Percentiles rank a stretch among this genome's conserved stretches.
phyloP scores from a whole-genome alignment of 2,113 vertebrate genomes.

The Ahaetulla prasina region DNA sequence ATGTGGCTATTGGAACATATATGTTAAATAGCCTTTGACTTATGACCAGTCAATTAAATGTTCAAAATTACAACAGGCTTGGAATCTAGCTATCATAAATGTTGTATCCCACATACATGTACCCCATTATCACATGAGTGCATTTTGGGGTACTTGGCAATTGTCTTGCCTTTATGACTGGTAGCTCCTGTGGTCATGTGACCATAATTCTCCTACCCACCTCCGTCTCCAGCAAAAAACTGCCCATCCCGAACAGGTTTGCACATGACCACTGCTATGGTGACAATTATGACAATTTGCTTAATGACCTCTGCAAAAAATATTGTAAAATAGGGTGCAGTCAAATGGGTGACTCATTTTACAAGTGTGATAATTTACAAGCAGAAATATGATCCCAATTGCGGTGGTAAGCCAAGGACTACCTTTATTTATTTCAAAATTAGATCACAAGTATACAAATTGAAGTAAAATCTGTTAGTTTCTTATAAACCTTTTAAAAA shows the following conservation, averaged over 20 bases:
- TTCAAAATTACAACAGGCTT: background rate
- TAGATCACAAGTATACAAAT: background rate
- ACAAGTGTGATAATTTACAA: background rate
- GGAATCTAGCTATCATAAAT: background rate
- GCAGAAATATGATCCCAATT: background rate
- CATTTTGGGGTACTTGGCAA: background rate
- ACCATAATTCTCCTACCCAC: background rate
- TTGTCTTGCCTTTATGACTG: background rate
- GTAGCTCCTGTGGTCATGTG: background rate
- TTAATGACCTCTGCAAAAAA: background rate
- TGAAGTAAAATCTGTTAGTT: background rate
- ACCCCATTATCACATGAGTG: background rate
- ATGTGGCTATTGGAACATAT: background rate
- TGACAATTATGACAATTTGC: background rate
- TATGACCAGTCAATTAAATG: background rate
- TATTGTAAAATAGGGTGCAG: background rate
- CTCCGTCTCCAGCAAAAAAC: background rate
- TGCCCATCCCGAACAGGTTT: background rate
- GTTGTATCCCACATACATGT: background rate
- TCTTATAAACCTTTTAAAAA: background rate
- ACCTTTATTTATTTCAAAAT: background rate
- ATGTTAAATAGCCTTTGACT: background rate
- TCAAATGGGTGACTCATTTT: background rate
- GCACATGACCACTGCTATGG: background rate
- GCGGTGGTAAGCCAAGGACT: background rate